Base-by-base conservation (phyloP, 2,888 invertebrate species). In the Gastracanthus pulcherrimus region DNA sequence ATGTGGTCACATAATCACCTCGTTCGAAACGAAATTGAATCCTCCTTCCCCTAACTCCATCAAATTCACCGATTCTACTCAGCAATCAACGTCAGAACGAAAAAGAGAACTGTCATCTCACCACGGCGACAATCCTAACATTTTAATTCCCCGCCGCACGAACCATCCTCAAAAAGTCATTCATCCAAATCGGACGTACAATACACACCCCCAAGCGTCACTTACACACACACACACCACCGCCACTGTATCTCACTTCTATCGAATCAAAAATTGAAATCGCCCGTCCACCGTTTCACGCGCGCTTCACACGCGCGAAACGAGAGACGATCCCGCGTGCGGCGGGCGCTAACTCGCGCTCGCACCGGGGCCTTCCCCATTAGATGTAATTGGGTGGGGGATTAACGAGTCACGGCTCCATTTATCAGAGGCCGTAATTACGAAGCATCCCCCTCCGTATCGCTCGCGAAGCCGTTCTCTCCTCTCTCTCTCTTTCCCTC, bases 401-500 rank as follows among this genome's bases (percentile, higher is more conserved):
- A 91, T 91, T 90, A 91, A 90, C 89, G 89, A 90, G 90, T 89
- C 89, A 87, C 86, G 88, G 89, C 88, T 91, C 88, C 91, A 91
- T 91, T 91, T 90, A 90, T 91, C 90, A 91, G 89, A 85, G 83
- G 81, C 86, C 85, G 89, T 90, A 90, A 91, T 91, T 91, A 90
- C 89, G 88, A 89, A 89, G 89, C 88, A 86, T 88, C 86, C 85
- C 84, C 80, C 51, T n/a, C n/a, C n/a, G n/a, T n/a, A 76, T 74
- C 84, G 80, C 76, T 67, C 36, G 23, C 82, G 79, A 72, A 72
- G 48, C 38, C 16, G n/a, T 64, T 26, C n/a, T 26, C 41, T 38
- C 31, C 71, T 51, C 66, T 13, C 19, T 60, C 67, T n/a, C 48
- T 41, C 72, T 66, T n/a, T 48, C 70, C 48, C 64, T 81, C 84